These are phyloP conservation scores for Crotalus horridus DNA, from an alignment of 2,113 vertebrate species.

Conservation along the genomic window DNA sequence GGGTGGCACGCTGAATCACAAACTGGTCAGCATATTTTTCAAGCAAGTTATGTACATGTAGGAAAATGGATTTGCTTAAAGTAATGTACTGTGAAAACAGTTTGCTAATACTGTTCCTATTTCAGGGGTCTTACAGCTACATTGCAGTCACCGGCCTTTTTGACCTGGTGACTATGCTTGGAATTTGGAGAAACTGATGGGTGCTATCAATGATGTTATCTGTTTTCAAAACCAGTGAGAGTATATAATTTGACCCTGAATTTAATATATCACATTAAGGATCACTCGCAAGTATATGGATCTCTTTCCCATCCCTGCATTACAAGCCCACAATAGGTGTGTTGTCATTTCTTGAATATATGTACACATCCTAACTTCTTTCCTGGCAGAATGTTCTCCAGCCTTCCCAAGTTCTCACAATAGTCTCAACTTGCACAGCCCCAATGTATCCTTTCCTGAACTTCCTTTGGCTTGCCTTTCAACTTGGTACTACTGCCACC, in stretches of 20 bases:
- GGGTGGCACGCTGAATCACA: background rate
- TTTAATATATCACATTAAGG: background rate
- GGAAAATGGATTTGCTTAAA: background rate
- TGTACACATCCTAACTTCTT: background rate
- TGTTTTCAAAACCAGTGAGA: background rate
- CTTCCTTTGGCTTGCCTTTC: background rate
- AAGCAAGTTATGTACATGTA: background rate
- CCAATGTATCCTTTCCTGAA: background rate
- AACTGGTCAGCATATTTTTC: background rate
- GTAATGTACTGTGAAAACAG: background rate
- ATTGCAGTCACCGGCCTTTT: background rate
- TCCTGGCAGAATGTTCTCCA: background rate
- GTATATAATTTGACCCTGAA: background rate
- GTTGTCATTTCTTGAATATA: background rate
- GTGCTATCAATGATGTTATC: background rate
- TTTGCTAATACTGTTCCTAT: background rate
- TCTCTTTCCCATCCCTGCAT: background rate
- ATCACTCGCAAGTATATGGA: background rate
- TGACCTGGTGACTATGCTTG: background rate
- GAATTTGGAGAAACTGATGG: background rate
- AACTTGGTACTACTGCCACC: background rate
- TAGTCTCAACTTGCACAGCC: background rate
- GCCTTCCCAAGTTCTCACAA: background rate
- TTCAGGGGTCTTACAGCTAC: background rate
- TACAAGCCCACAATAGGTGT: background rate